Evolutionary conservation across 2,888 invertebrate species (phyloP).

Genomic region (Ceramica pisi): DNA sequence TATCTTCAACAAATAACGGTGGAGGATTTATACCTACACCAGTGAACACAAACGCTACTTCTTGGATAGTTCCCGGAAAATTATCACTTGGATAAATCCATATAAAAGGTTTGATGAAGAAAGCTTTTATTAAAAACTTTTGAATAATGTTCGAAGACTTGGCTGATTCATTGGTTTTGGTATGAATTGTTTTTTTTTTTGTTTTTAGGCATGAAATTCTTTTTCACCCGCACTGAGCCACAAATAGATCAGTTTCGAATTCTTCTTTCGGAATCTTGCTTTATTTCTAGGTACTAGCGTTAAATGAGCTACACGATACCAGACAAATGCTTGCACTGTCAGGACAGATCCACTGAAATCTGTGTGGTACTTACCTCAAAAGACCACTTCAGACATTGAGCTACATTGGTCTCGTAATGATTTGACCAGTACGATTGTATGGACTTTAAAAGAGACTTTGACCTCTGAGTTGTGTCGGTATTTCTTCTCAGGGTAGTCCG

Average conservation of each 20-base stretch:
- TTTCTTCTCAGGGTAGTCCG: too few relatives aligned
- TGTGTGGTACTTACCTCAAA: too few relatives aligned
- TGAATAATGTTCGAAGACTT: background rate
- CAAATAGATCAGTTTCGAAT: background rate
- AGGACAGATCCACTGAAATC: too few relatives aligned
- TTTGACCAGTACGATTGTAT: too few relatives aligned
- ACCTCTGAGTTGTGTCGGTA: too few relatives aligned
- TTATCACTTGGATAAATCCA: slow-evolving; percentile 49
- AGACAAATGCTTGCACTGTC: too few relatives aligned
- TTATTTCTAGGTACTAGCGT: background rate
- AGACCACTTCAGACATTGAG: too few relatives aligned
- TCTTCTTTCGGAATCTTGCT: background rate
- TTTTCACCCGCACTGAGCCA: background rate
- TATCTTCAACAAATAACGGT: slow-evolving; percentile 52
- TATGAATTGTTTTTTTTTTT: background rate
- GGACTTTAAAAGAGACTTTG: too few relatives aligned
- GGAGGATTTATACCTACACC: slow-evolving; percentile 31
- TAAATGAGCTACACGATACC: background rate
- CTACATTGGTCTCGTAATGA: too few relatives aligned
- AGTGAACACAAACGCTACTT: slow-evolving; percentile 40
- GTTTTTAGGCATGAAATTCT: background rate
- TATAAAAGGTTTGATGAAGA: slow-evolving; percentile 34
- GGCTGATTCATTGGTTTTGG: background rate
- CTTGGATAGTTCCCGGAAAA: slow-evolving; percentile 38
- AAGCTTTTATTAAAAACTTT: slow-evolving; percentile 21